A percentile compares a stretch with the other conserved stretches of the same genome.
phyloP scores from a whole-genome alignment of 2,888 invertebrate species.

The Drosophila nr. perissopoda region DNA sequence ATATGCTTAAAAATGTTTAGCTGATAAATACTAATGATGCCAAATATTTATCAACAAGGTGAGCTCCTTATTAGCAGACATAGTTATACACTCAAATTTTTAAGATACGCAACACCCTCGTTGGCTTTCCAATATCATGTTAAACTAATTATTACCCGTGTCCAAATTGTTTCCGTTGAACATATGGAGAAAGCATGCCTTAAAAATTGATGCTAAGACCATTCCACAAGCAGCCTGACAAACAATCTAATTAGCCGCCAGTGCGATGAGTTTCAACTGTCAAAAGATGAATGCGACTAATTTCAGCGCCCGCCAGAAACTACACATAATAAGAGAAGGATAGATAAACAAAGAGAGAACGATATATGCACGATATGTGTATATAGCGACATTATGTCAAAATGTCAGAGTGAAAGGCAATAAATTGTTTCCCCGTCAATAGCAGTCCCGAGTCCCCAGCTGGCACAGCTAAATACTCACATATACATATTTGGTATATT shows the following conservation, averaged over 20 bases:
- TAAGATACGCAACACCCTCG: neutral
- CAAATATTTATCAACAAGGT: neutral
- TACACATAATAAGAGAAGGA: constrained; percentile 29
- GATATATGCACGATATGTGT: neutral
- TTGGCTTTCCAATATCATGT: constrained; percentile 5
- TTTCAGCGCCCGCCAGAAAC: constrained; percentile 52
- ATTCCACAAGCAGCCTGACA: constrained; percentile 70
- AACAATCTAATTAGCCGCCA: constrained; percentile 83
- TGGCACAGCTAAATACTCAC: constrained; percentile 22
- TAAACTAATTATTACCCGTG: constrained; percentile 56
- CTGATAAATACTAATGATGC: neutral
- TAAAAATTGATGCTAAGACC: constrained; percentile 14
- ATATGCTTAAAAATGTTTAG: neutral
- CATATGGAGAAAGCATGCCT: constrained; percentile 4
- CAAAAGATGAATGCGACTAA: constrained; percentile 69
- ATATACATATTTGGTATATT: neutral
- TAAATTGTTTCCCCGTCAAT: constrained; percentile 69
- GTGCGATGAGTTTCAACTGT: constrained; percentile 82
- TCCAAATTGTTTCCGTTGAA: constrained; percentile 46
- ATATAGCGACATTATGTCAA: constrained; percentile 75
- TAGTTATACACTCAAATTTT: neutral
- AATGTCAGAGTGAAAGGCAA: constrained; percentile 82
- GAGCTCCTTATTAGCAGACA: neutral
- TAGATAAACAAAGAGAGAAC: constrained; percentile 37
- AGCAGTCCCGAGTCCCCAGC: constrained; percentile 36